Percentiles rank a stretch among this genome's conserved stretches.
phyloP scores from a whole-genome alignment of 2,888 invertebrate genomes.

The Trichopria drosophilae region DNA sequence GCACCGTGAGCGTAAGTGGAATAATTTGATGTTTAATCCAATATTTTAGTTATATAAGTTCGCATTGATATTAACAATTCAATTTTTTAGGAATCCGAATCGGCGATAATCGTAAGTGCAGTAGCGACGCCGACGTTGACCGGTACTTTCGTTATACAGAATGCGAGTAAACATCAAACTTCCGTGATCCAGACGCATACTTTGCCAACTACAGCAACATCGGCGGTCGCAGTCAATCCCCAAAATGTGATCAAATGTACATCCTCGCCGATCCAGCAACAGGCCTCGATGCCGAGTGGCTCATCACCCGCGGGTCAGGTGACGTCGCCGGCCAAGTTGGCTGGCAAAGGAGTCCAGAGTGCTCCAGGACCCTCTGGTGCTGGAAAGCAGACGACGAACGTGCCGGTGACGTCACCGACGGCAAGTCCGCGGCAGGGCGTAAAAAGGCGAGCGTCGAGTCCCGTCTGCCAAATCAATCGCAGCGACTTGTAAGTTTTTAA shows the following conservation, averaged over 20 bases:
- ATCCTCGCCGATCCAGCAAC: constrained; percentile 48
- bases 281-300: constrained; percentile 43
- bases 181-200: constrained; percentile 56
- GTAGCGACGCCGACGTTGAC: constrained; percentile 46
- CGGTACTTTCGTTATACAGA: constrained; percentile 44
- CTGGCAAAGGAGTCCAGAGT: constrained; percentile 21
- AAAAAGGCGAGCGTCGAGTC: constrained; percentile 55
- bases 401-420: constrained; percentile 49
- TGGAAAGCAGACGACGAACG: constrained; percentile 38
- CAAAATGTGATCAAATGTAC: constrained; percentile 44
- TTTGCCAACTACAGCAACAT: constrained; percentile 40
- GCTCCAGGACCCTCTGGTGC: constrained; percentile 37
- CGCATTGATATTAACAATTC: not conserved
- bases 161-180: constrained; percentile 51
- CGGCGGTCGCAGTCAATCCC: constrained; percentile 37
- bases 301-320: constrained; percentile 49
- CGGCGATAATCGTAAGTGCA: constrained; percentile 45
- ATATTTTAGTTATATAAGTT: not conserved
- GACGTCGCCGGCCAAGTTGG: constrained; percentile 38
- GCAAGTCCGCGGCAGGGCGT: constrained; percentile 52
- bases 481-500: constrained; percentile 51
- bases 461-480: constrained; percentile 54
- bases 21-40: too few species aligned
- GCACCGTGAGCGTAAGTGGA: constrained; percentile 42
- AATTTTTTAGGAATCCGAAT: constrained; percentile 45